phyloP scores from a whole-genome alignment of 2,113 vertebrate genomes.

The Pantherophis guttatus region DNA sequence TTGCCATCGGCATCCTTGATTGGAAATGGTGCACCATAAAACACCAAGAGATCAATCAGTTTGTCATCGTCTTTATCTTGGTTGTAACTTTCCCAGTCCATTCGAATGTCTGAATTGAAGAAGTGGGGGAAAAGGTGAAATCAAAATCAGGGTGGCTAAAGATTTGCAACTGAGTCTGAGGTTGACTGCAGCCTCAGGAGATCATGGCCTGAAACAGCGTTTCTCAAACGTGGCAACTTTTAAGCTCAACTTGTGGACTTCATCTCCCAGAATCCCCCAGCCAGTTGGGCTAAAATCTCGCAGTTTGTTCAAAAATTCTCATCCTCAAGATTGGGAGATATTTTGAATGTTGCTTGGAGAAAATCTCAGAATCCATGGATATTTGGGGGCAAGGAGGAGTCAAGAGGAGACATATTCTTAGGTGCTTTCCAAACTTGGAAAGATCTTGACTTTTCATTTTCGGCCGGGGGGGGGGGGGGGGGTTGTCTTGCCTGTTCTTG shows the following conservation, averaged over 20 bases:
- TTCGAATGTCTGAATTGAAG: constrained; percentile 79
- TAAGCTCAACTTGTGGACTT: not conserved
- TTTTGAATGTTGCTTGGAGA: not conserved
- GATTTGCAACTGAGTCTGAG: not conserved
- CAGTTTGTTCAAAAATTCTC: not conserved
- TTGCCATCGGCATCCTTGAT: constrained; percentile 68
- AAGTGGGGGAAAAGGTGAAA: not conserved
- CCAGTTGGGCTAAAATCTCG: not conserved
- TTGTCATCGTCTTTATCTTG: constrained; percentile 65
- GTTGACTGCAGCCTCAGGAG: too few species aligned
- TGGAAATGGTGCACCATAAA: constrained; percentile 80
- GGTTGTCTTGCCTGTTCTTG: not conserved
- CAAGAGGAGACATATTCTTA: not conserved
- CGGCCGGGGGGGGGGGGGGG: rapidly evolving
- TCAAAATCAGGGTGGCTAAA: not conserved
- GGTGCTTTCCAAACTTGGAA: not conserved
- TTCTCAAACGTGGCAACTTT: not conserved
- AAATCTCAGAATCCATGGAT: not conserved
- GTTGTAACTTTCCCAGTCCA: constrained; percentile 86
- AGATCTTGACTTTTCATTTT: not conserved
- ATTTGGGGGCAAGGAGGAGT: not conserved
- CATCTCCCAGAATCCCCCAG: not conserved
- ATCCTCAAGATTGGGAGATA: not conserved
- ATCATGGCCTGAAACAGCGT: not conserved
- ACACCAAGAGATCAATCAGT: constrained; percentile 79